These are phyloP conservation scores for Salticus scenicus DNA, from an alignment of 2,888 invertebrate species.

Conservation along the genomic window DNA sequence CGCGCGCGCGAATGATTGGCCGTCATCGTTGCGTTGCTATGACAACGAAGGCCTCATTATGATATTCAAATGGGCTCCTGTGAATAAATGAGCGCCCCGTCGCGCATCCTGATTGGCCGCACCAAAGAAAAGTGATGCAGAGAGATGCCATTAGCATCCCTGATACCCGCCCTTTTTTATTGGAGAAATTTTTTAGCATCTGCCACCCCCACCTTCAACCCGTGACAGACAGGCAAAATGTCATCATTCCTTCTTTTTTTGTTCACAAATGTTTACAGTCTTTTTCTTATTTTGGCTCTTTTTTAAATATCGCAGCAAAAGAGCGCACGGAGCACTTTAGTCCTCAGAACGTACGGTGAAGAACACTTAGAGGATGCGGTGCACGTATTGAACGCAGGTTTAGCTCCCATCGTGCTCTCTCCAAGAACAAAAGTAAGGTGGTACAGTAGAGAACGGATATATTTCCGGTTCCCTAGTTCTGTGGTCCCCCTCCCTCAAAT, in stretches of 20 bases:
- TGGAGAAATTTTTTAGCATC: slow-evolving; percentile 63
- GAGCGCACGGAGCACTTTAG: neutral
- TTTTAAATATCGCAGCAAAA: neutral
- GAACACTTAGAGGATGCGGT: neutral
- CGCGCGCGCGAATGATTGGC: slow-evolving; percentile 65
- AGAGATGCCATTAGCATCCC: slow-evolving; percentile 59
- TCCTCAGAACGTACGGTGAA: neutral
- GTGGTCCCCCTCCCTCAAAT: too few species aligned
- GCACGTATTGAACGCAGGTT: neutral
- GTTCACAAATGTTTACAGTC: neutral
- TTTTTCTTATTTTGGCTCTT: neutral
- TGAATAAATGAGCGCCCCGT: slow-evolving; percentile 64
- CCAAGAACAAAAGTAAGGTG: too few species aligned
- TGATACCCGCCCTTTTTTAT: slow-evolving; percentile 58
- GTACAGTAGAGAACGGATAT: too few species aligned
- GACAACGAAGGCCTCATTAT: slow-evolving; percentile 60
- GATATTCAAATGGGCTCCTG: slow-evolving; percentile 67
- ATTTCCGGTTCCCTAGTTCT: too few species aligned
- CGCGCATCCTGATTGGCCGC: slow-evolving; percentile 61
- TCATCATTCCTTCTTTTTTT: slow-evolving; percentile 23
- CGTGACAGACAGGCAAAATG: slow-evolving; percentile 45
- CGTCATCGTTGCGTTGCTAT: slow-evolving; percentile 58
- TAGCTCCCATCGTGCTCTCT: neutral
- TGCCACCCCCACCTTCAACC: slow-evolving; percentile 30
- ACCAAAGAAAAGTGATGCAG: slow-evolving; percentile 44